A percentile compares a stretch with the other conserved stretches of the same genome.
Conservation (phyloP, 2,888 invertebrate species). For the Apoda limacodes region DNA sequence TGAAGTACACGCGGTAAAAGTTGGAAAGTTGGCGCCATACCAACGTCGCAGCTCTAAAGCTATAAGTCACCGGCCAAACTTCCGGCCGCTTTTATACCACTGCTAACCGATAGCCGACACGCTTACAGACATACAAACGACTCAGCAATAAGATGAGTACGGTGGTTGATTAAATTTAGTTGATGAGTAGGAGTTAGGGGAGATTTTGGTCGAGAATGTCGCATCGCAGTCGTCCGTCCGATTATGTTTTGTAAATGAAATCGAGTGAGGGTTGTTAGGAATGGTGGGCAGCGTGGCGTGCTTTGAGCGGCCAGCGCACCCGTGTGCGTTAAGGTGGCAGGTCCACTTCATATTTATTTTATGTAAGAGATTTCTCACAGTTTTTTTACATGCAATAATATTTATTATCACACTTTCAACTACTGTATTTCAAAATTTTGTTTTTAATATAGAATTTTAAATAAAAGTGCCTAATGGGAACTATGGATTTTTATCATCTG, state of each 20-base stretch:
- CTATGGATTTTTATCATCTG: too few species aligned
- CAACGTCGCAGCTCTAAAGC: background rate
- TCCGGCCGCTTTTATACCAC: background rate
- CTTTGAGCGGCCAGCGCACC: slow-evolving; percentile 51
- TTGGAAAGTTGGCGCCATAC: background rate
- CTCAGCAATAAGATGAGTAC: too few species aligned
- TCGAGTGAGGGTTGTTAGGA: slow-evolving; percentile 50
- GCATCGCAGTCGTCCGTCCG: slow-evolving; percentile 53
- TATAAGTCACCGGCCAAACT: background rate
- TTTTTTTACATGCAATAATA: too few species aligned
- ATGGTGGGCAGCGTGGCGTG: slow-evolving; percentile 36
- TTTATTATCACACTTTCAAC: too few species aligned
- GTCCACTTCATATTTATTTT: slow-evolving; percentile 10
- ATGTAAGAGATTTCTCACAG: too few species aligned
- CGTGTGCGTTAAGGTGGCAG: slow-evolving; percentile 29
- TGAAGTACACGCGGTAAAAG: too few species aligned
- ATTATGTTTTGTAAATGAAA: slow-evolving; percentile 64
- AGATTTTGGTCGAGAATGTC: background rate
- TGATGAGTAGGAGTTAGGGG: background rate
- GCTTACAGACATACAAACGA: background rate
- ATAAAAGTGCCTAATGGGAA: too few species aligned
- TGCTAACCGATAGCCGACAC: background rate
- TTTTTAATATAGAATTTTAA: too few species aligned
- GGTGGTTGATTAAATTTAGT: too few species aligned
- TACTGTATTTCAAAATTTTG: too few species aligned